These are phyloP conservation scores for Arvicanthis niloticus DNA, from an alignment of 2,113 vertebrate species.

Conservation along the genomic window DNA sequence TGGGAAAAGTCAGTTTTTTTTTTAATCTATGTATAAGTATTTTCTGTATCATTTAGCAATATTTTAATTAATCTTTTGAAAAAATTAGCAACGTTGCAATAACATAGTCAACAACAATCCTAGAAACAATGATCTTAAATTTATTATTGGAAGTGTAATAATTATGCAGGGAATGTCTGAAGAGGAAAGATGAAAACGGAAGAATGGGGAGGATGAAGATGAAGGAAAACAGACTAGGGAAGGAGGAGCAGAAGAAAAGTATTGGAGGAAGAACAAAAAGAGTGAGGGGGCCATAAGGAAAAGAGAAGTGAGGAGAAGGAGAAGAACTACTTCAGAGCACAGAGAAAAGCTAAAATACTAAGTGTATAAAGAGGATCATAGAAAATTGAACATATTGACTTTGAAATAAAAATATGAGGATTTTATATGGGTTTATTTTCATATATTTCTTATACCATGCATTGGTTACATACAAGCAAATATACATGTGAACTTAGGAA, in stretches of 20 bases:
- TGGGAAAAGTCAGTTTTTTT: neutral
- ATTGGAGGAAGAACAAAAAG: fast-evolving
- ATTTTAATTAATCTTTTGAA: neutral
- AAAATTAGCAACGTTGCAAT: neutral
- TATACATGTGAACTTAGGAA: neutral
- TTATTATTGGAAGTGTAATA: neutral
- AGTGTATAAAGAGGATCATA: neutral
- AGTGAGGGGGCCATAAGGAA: too few species aligned
- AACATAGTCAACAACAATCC: neutral
- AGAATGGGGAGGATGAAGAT: too few species aligned
- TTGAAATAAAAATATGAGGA: neutral
- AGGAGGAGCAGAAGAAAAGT: fast-evolving
- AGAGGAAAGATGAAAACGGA: neutral
- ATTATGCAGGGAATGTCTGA: neutral
- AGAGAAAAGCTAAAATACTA: neutral
- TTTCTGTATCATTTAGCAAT: neutral
- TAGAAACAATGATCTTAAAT: neutral
- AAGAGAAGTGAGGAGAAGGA: neutral
- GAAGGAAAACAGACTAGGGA: too few species aligned
- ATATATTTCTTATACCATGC: neutral
- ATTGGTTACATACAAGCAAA: neutral
- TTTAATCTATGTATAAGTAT: neutral
- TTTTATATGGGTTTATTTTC: neutral
- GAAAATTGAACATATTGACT: neutral
- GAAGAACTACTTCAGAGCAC: neutral